A percentile compares a stretch with the other conserved stretches of the same genome.
These are phyloP conservation scores for Athalia rosae DNA, from an alignment of 2,888 invertebrate species.

Conservation along the genomic window DNA sequence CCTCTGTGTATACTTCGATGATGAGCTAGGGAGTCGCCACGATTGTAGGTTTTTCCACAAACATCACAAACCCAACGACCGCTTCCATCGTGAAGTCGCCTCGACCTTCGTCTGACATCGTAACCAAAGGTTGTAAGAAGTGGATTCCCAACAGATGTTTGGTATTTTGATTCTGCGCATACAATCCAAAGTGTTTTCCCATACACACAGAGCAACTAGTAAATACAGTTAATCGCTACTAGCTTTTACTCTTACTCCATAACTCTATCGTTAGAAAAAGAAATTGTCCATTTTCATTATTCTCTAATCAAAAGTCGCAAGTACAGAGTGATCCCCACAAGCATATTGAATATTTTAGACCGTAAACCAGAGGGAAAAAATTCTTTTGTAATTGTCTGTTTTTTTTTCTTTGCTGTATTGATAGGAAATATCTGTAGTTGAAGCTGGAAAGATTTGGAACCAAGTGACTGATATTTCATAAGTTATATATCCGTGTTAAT, in stretches of 20 bases:
- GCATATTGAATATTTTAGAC: conserved; percentile 61
- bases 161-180: conserved; percentile 71
- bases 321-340: conserved; percentile 56
- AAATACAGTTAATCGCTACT: conserved; percentile 14
- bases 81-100: conserved; percentile 68
- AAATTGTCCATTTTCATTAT: background rate
- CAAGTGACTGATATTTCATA: background rate
- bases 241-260: conserved; percentile 17
- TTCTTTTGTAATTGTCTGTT: no score
- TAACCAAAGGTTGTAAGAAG: conserved; percentile 52
- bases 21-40: conserved; percentile 72
- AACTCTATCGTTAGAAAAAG: conserved; percentile 36
- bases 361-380: conserved; percentile 60
- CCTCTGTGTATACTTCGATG: conserved; percentile 74
- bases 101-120: conserved; percentile 66
- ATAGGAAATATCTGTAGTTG: background rate
- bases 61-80: conserved; percentile 73
- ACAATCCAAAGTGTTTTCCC: conserved; percentile 72
- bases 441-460: background rate
- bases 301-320: conserved; percentile 53
- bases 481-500: background rate
- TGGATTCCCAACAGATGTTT: conserved; percentile 63
- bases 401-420: conserved; percentile 42
- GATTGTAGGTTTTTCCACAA: conserved; percentile 73
- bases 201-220: conserved; percentile 62